phyloP scores from a whole-genome alignment of 2,797 vertebrate species.

The Podargus strigoides region DNA sequence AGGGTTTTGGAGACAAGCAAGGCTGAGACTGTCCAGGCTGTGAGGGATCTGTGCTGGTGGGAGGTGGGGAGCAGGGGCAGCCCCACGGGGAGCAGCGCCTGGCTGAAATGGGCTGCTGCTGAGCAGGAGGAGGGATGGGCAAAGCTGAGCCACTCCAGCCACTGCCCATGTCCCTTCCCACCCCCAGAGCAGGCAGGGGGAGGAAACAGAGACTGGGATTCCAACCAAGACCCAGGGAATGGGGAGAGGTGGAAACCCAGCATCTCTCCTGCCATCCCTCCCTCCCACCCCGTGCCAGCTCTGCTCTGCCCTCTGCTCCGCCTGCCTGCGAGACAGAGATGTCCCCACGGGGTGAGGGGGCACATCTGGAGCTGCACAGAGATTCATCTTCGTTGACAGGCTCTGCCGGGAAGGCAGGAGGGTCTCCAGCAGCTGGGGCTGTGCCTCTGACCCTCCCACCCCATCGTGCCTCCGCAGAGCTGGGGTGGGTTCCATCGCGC shows the following conservation, averaged over 20 bases:
- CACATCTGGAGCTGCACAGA: background rate
- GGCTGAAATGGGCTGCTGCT: background rate
- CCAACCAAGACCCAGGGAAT: rapidly evolving
- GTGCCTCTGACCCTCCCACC: background rate
- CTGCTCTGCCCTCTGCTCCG: rapidly evolving
- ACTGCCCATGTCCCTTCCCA: background rate
- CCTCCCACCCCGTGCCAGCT: background rate
- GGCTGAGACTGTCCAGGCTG: background rate
- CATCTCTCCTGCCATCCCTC: background rate
- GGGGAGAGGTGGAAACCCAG: background rate
- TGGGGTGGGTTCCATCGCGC: background rate
- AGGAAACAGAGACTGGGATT: background rate
- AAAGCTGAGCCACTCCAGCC: background rate
- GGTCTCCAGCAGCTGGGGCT: background rate
- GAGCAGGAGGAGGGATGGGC: background rate
- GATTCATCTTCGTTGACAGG: background rate
- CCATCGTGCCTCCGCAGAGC: background rate
- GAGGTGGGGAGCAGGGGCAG: background rate
- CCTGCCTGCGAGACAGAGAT: background rate
- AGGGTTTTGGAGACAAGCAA: background rate
- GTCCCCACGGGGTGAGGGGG: background rate
- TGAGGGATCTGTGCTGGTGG: background rate
- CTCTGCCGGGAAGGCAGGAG: background rate
- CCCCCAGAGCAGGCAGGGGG: too few species aligned
- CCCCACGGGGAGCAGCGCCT: rapidly evolving